phyloP scores from a whole-genome alignment of 1,140 invertebrate species.

The Nebria ingens region DNA sequence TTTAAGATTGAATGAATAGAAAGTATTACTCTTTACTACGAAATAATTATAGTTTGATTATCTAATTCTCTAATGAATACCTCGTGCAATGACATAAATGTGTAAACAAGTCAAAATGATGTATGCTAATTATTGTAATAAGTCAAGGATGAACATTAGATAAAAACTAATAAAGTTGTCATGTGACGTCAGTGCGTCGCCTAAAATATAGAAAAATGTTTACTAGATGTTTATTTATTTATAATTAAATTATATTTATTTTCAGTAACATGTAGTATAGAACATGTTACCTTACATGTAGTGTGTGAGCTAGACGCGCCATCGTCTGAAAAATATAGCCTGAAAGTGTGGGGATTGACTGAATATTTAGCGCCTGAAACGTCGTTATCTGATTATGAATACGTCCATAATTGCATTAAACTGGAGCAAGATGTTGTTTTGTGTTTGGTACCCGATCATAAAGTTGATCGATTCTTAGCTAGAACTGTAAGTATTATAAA shows the following conservation, averaged over 20 bases:
- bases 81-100: too few relatives aligned
- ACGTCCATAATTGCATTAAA: conserved; percentile 89
- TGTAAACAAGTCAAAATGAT: too few relatives aligned
- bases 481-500: conserved; percentile 48
- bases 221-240: conserved; percentile 4
- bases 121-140: too few relatives aligned
- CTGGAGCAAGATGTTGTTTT: conserved; percentile 82
- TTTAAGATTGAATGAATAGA: too few relatives aligned
- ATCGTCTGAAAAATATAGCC: conserved; percentile 29
- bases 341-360: conserved; percentile 69
- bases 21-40: too few relatives aligned
- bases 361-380: conserved; percentile 66
- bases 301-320: conserved; percentile 63
- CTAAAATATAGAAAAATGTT: not conserved
- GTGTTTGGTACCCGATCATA: conserved; percentile 54
- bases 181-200: not conserved
- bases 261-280: conserved; percentile 72
- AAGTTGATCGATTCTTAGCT: conserved; percentile 52
- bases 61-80: too few relatives aligned
- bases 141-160: too few relatives aligned
- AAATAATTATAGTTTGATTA: too few relatives aligned
- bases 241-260: conserved; percentile 23
- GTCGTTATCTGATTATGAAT: conserved; percentile 77
- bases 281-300: conserved; percentile 80
- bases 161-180: not conserved